phyloP scores from a whole-genome alignment of 2,797 vertebrate genomes.

The Anabas testudineus region DNA sequence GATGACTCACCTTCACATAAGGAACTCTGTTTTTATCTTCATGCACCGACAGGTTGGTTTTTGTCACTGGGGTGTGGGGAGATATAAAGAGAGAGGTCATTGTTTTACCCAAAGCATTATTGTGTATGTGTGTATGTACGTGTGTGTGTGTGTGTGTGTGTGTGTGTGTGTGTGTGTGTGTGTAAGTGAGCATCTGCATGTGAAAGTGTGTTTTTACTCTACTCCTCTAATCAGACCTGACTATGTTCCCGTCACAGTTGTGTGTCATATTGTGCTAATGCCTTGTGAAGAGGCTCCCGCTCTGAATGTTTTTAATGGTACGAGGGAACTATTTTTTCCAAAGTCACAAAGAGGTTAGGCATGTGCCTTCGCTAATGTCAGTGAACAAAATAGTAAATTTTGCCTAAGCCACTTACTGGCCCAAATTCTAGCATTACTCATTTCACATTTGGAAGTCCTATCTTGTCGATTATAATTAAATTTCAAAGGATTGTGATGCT shows the following conservation, averaged over 20 bases:
- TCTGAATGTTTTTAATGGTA: conserved; percentile 25
- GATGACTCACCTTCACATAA: conserved; percentile 91
- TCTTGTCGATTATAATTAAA: conserved; percentile 38
- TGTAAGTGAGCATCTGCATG: conserved; percentile 21
- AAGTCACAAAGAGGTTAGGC: conserved; percentile 40
- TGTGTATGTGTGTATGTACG: conserved; percentile 15
- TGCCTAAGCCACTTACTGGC: conserved; percentile 24
- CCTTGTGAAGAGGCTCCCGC: neutral
- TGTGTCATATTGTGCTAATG: conserved; percentile 39
- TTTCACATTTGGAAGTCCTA: conserved; percentile 35
- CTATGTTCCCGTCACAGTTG: conserved; percentile 22
- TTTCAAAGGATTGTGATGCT: conserved; percentile 15
- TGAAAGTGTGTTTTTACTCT: conserved; percentile 5
- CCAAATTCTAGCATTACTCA: conserved; percentile 30
- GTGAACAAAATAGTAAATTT: conserved; percentile 8
- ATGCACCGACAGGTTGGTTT: conserved; percentile 94
- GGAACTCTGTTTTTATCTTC: conserved; percentile 97
- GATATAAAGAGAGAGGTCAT: conserved; percentile 47
- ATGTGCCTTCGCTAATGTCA: conserved; percentile 4
- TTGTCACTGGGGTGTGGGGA: conserved; percentile 86
- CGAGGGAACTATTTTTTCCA: conserved; percentile 36
- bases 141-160: conserved; percentile 5
- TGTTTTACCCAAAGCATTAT: conserved; percentile 25
- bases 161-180: conserved; percentile 11
- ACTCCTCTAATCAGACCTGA: conserved; percentile 41